Base-by-base conservation (phyloP, 2,797 vertebrate species). In the Furcifer pardalis region DNA sequence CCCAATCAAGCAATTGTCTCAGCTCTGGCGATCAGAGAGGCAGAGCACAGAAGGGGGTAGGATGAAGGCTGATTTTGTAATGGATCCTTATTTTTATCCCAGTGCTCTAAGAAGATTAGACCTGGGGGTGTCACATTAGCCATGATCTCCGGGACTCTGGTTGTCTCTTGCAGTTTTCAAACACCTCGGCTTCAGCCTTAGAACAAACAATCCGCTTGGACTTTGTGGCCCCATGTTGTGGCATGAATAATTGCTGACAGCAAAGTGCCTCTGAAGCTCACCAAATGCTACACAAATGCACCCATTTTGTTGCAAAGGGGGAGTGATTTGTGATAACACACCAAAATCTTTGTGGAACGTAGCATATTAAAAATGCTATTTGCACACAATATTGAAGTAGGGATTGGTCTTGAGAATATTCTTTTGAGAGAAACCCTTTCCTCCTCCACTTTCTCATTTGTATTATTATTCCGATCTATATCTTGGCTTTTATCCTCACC, bases 71-170 rank as follows among this genome's bases (percentile, higher is more conserved):
- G 97, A 98, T 98, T 98, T 97, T 94, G 97, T 98, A 99, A 99
- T 98, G 97, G 98, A 99, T 98, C 98, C 97, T 98, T 97, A 97
- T 97, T 98, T n/a, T 98, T 97, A 98, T 98, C 97, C 98, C 94
- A 93, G 96, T 96, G 96, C 97, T 97, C 97, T 99, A 99, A 99
- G 97, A 98, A 99, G 98, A 99, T 99, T 99, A 99, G 97, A 97
- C 97, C 96, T 97, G 96, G 96, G 97, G 97, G 97, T 97, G 97
- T 98, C 97, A 98, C 97, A 99, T 99, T 98, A 99, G 97, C 97
- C 96, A 89, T 97, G 97, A 98, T 98, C 98, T 97, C 96, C 93
- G 95, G 96, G 97, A 95, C 96, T 97, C 96, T 97, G 96, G 96
- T 97, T 96, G 96, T 95, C 96, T 95, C 97, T 96, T 86, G 95